Percentiles rank a stretch among this genome's conserved stretches.
phyloP scores from a whole-genome alignment of 2,113 vertebrate genomes.

The Myrmecophaga tridactyla region DNA sequence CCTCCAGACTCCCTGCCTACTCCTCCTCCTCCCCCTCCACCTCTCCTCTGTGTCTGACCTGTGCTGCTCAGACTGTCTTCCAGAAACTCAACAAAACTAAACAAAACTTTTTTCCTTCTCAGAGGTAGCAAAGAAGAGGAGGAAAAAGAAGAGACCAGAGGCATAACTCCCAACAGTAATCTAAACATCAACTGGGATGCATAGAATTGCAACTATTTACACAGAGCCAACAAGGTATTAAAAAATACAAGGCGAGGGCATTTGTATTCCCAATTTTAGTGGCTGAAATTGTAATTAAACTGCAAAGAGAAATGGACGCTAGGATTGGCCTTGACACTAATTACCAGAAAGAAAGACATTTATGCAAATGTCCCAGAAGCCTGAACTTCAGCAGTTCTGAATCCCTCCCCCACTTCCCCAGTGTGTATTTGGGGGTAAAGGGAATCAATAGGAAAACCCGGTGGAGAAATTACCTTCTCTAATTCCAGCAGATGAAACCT shows the following conservation, averaged over 20 bases:
- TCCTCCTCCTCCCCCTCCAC: not conserved
- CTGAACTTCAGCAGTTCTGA: constrained; percentile 82
- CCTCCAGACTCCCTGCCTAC: constrained; percentile 29
- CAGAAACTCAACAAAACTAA: constrained; percentile 72
- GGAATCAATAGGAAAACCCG: constrained; percentile 63
- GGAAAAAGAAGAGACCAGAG: constrained; percentile 17
- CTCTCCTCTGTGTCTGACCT: constrained; percentile 79
- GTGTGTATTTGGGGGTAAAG: constrained; percentile 50
- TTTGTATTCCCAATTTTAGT: constrained; percentile 89
- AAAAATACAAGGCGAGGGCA: constrained; percentile 84
- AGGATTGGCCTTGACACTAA: constrained; percentile 99
- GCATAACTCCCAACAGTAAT: constrained; percentile 62
- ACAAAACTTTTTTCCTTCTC: constrained; percentile 28
- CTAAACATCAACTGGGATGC: constrained; percentile 61
- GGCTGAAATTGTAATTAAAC: constrained; percentile 97
- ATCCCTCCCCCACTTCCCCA: not conserved
- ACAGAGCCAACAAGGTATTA: constrained; percentile 83
- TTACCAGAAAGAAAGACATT: constrained; percentile 96
- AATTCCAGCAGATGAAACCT: constrained; percentile 99
- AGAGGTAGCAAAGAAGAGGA: constrained; percentile 38
- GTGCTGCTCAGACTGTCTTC: constrained; percentile 70
- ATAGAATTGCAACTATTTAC: constrained; percentile 79
- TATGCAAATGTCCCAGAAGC: constrained; percentile 92
- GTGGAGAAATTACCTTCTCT: constrained; percentile 95
- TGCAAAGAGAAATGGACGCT: constrained; percentile 91